These are phyloP conservation scores for Polyommatus icarus DNA, from an alignment of 2,888 invertebrate genomes.

Conservation along the genomic window DNA sequence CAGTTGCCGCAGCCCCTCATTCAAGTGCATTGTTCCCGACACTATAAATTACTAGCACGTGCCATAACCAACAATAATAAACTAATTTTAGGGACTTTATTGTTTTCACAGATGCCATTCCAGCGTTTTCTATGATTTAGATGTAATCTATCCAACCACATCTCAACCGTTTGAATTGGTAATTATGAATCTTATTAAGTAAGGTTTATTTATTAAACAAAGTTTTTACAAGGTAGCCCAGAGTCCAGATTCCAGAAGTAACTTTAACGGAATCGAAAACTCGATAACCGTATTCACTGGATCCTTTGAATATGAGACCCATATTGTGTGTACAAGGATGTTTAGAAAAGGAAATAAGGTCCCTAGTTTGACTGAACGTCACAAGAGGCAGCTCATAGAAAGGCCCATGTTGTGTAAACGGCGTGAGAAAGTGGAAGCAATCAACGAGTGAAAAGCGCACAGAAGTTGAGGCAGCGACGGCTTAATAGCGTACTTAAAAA, in stretches of 20 bases:
- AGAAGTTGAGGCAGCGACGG: slow-evolving; percentile 50
- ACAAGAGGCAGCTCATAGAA: slow-evolving; percentile 55
- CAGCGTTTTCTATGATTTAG: background rate
- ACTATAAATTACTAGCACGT: slow-evolving; percentile 30
- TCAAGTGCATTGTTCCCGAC: slow-evolving; percentile 42
- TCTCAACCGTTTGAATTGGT: background rate
- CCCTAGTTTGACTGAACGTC: slow-evolving; percentile 39
- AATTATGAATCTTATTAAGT: background rate
- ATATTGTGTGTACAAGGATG: background rate
- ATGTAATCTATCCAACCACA: background rate
- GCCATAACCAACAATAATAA: slow-evolving; percentile 24
- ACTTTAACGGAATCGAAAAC: background rate
- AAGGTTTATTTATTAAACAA: too few species aligned
- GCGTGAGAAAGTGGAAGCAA: slow-evolving; percentile 72
- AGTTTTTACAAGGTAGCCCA: too few species aligned
- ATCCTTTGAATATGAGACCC: background rate
- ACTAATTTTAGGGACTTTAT: slow-evolving; percentile 25
- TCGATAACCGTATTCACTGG: background rate
- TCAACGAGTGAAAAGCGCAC: slow-evolving; percentile 71
- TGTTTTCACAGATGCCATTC: slow-evolving; percentile 25
- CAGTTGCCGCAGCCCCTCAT: slow-evolving; percentile 44
- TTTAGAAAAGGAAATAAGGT: slow-evolving; percentile 30
- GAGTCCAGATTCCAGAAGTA: background rate
- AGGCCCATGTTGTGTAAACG: slow-evolving; percentile 57
- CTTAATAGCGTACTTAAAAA: slow-evolving; percentile 75